phyloP scores from a whole-genome alignment of 1,140 invertebrate species.

The Papilio aristodemus region DNA sequence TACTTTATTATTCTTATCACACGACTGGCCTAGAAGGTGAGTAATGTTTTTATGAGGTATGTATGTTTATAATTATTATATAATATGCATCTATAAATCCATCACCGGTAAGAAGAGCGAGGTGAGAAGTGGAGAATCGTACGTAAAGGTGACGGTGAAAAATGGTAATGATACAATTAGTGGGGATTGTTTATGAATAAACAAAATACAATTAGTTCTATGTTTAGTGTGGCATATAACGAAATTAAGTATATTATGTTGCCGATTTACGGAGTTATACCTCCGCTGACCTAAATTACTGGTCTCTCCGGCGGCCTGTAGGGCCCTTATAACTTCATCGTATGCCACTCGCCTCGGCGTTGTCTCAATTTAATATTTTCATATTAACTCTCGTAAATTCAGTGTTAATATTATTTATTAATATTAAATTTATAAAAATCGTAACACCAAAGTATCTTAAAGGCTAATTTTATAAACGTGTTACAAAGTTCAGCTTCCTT shows the following conservation, averaged over 20 bases:
- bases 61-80: too few relatives aligned
- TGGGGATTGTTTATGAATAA: too few relatives aligned
- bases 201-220: too few relatives aligned
- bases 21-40: too few relatives aligned
- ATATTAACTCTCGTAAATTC: background rate
- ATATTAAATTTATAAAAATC: background rate
- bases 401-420: slow-evolving; percentile 9
- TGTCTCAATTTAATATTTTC: slow-evolving; percentile 6
- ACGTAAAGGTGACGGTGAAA: too few relatives aligned
- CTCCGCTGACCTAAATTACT: slow-evolving; percentile 52
- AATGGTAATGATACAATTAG: too few relatives aligned
- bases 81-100: too few relatives aligned
- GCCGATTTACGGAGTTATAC: slow-evolving; percentile 33
- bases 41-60: too few relatives aligned
- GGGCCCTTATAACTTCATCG: slow-evolving; percentile 45
- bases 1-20: too few relatives aligned
- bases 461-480: background rate
- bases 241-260: background rate
- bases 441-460: too few relatives aligned
- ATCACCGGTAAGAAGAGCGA: too few relatives aligned
- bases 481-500: background rate
- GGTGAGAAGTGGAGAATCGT: too few relatives aligned
- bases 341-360: slow-evolving; percentile 37
- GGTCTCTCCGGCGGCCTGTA: slow-evolving; percentile 36
- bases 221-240: background rate